These are phyloP conservation scores for Fistularia tabacaria DNA, from an alignment of 2,797 vertebrate species.

Conservation along the genomic window DNA sequence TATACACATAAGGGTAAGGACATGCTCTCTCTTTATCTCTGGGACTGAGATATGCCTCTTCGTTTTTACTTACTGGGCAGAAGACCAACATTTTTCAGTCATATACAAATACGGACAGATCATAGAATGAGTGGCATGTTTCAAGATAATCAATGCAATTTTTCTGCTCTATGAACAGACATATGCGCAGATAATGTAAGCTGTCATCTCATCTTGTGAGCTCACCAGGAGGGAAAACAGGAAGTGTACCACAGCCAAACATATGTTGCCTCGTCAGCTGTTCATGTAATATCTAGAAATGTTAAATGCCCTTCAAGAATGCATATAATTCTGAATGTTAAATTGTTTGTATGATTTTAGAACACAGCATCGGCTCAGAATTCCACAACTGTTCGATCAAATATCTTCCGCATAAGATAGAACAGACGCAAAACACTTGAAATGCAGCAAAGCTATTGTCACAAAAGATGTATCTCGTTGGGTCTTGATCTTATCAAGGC, in stretches of 20 bases:
- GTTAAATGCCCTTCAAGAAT: background rate
- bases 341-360: too few species aligned
- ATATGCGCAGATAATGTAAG: conserved; percentile 9
- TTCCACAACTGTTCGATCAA: too few species aligned
- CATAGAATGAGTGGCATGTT: conserved; percentile 33
- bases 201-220: conserved; percentile 14
- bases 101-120: conserved; percentile 34
- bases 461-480: too few species aligned
- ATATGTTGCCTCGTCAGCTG: conserved; percentile 23
- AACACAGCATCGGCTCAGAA: too few species aligned
- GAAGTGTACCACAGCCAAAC: conserved; percentile 33
- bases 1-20: conserved; percentile 20
- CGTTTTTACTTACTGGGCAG: conserved; percentile 19
- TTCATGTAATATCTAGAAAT: conserved; percentile 1
- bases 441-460: too few species aligned
- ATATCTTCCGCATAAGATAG: too few species aligned
- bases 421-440: too few species aligned
- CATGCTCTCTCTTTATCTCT: conserved; percentile 17
- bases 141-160: conserved; percentile 15
- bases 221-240: conserved; percentile 24
- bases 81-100: conserved; percentile 17
- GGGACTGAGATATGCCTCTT: conserved; percentile 13
- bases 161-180: conserved; percentile 26
- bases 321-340: too few species aligned
- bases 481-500: too few species aligned